phyloP scores from a whole-genome alignment of 1,140 invertebrate species.

The Nomia melanderi region DNA sequence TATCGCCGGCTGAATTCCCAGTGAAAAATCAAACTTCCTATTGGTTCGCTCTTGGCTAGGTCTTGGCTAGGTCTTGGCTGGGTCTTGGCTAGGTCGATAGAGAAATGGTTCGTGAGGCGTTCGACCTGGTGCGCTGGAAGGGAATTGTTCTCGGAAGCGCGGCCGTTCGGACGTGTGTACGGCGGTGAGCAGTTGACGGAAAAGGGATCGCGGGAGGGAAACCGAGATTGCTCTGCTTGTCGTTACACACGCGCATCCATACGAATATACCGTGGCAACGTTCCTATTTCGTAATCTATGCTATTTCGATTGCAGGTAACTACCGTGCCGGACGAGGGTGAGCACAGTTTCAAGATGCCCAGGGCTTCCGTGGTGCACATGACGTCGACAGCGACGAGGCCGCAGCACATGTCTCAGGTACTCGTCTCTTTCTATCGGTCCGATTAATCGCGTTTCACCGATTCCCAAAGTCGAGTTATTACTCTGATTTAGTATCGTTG shows the following conservation, averaged over 20 bases:
- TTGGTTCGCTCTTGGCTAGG: too few species aligned
- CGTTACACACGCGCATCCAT: too few species aligned
- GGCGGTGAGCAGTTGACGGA: too few species aligned
- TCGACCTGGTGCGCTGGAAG: constrained; percentile 1
- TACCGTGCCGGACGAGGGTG: constrained; percentile 77
- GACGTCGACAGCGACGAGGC: constrained; percentile 78
- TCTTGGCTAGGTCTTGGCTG: too few species aligned
- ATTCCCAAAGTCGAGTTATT: too few species aligned
- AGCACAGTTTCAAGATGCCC: constrained; percentile 78
- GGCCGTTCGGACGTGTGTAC: too few species aligned
- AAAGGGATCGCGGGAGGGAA: too few species aligned
- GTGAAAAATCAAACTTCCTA: constrained; percentile 34
- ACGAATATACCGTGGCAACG: too few species aligned
- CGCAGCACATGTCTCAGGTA: constrained; percentile 80
- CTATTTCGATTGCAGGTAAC: constrained; percentile 76
- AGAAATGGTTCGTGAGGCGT: constrained; percentile 28
- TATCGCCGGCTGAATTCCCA: not conserved
- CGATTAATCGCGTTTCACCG: not conserved
- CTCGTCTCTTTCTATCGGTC: not conserved
- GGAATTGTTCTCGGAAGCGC: not conserved
- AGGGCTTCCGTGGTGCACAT: constrained; percentile 78
- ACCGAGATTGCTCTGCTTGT: too few species aligned
- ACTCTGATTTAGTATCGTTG: too few species aligned
- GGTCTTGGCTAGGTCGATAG: too few species aligned
- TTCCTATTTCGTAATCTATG: too few species aligned